Evolutionary conservation across 2,797 vertebrate genomes (phyloP), one percentile per base, ranked within the genome.

Genomic region (Anguilla anguilla): DNA sequence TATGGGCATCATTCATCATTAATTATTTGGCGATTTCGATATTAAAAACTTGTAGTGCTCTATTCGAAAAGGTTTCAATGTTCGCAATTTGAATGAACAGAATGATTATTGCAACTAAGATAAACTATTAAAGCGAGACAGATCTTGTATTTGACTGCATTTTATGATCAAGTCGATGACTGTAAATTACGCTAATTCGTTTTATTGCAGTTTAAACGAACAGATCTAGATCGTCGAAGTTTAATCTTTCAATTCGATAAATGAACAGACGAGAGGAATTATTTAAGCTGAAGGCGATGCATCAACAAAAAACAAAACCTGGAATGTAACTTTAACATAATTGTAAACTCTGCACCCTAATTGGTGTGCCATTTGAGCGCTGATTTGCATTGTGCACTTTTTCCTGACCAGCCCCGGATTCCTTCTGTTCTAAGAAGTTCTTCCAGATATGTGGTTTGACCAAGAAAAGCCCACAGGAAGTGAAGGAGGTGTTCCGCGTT

Each of bases 391-490:
- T 77, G 83, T 25, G 22, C 28, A 9, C 46, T 87, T 79, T 88
- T 88, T 90, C 51, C 90, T 90, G 89, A 91, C 92, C 92, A 99
- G 98, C 96, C 92, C 97, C 97, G 91, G 97, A 98, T 91, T 97
- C 97, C 93, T 99, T 99, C 93, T 97, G 95, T 91, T 95, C 96
- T 91, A 99, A 97, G 95, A 98, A 97, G 96, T 99, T 99, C 95
- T 99, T 99, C 96, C 95, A 97, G 95, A 89, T 96, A 67, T 98
- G 96, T 87, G 98, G 98, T 88, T 97, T 99, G 89, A 92, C 95
- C 92, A 97, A 97, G 95, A 99, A 99, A 95, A 97, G 95, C 0
- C 93, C 96, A 81, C 96, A 95, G 89, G 97, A 99, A 46, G 93
- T 99, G 93, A 98, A 97, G 95, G 97, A 97, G 11, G 96, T 97